phyloP scores from a whole-genome alignment of 2,888 invertebrate genomes.

The Atrina japonica region DNA sequence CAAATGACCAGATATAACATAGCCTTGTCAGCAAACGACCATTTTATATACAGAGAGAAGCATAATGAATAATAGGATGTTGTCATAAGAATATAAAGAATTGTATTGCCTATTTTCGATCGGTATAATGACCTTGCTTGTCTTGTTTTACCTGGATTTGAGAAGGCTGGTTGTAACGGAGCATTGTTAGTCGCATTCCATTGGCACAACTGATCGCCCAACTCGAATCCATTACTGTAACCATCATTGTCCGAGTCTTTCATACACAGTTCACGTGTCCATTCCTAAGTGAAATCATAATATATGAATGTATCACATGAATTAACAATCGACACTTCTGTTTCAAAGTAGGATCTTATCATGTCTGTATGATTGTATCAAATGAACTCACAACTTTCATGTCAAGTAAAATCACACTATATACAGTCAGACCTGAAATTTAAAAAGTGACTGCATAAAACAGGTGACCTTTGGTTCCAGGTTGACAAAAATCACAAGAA shows the following conservation, averaged over 20 bases:
- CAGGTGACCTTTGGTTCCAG: too few species aligned
- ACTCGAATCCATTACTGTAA: constrained; percentile 11
- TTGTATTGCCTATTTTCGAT: background rate
- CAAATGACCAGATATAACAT: too few species aligned
- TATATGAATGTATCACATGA: background rate
- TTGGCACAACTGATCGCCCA: constrained; percentile 13
- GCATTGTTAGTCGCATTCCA: constrained; percentile 13
- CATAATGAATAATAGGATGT: too few species aligned
- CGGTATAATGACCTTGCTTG: background rate
- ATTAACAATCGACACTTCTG: background rate
- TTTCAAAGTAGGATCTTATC: background rate
- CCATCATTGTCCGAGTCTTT: constrained; percentile 25
- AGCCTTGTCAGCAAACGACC: too few species aligned
- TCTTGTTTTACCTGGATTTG: constrained; percentile 20
- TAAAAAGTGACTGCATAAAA: background rate
- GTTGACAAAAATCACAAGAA: too few species aligned
- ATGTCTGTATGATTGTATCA: background rate
- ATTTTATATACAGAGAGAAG: too few species aligned
- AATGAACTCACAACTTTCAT: background rate
- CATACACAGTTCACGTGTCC: constrained; percentile 10
- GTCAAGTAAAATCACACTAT: too few species aligned
- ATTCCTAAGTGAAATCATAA: constrained; percentile 3
- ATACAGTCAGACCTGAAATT: too few species aligned
- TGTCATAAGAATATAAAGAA: too few species aligned
- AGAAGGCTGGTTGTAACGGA: constrained; percentile 13